These are phyloP conservation scores for Ardeotis arabs DNA, from an alignment of 2,113 vertebrate species.

Conservation along the genomic window DNA sequence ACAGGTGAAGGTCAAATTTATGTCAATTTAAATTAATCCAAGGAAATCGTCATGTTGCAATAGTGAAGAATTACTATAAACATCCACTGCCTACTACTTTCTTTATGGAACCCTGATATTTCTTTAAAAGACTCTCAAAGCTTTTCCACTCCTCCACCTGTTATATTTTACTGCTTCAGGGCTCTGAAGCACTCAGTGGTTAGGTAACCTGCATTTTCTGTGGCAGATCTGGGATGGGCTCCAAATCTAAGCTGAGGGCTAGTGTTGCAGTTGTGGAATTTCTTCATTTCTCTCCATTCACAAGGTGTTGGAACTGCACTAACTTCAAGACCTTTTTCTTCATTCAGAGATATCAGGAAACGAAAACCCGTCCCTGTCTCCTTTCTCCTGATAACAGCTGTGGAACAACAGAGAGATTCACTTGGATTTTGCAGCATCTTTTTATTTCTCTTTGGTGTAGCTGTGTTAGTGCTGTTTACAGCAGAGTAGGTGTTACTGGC, in stretches of 20 bases:
- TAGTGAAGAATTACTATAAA: background rate
- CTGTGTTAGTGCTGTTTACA: background rate
- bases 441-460: background rate
- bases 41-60: background rate
- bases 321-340: background rate
- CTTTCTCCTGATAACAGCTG: background rate
- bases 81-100: background rate
- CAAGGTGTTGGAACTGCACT: accelerated
- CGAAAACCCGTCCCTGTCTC: background rate
- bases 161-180: background rate
- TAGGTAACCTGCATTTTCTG: background rate
- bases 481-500: background rate
- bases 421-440: background rate
- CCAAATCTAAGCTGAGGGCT: background rate
- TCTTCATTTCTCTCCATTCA: background rate
- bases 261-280: background rate
- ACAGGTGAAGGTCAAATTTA: background rate
- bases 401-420: background rate
- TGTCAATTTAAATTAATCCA: background rate
- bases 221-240: background rate
- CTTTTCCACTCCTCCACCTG: background rate
- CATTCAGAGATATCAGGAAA: background rate
- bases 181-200: background rate
- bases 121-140: background rate
- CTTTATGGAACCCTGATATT: background rate